Conservation (phyloP, 1,140 invertebrate species). For the Pantala flavescens region DNA sequence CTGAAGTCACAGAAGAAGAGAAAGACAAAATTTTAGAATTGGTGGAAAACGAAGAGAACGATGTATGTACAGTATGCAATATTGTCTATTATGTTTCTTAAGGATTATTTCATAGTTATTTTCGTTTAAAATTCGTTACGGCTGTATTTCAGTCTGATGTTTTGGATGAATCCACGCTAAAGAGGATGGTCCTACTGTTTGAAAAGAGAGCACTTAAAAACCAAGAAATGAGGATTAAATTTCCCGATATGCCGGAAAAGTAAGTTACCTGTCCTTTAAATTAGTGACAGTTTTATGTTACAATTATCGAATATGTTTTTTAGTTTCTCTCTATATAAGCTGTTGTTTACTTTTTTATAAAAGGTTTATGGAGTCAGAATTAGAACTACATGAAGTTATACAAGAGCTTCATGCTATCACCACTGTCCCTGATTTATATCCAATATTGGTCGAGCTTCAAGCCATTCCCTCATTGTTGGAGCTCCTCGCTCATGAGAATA, state of each 20-base stretch:
- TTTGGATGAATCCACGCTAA: slow-evolving; percentile 77
- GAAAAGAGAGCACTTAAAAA: slow-evolving; percentile 92
- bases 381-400: slow-evolving; percentile 85
- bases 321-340: neutral
- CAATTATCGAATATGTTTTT: too few species aligned
- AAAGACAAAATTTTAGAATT: slow-evolving; percentile 68
- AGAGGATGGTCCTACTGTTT: slow-evolving; percentile 81
- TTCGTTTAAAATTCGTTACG: neutral
- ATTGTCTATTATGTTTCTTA: slow-evolving; percentile 12
- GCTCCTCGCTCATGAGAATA: slow-evolving; percentile 92
- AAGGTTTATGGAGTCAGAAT: slow-evolving; percentile 97
- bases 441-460: slow-evolving; percentile 77
- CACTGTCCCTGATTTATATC: slow-evolving; percentile 92
- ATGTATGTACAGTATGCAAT: slow-evolving; percentile 37
- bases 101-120: slow-evolving; percentile 18
- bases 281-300: too few species aligned
- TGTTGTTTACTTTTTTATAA: slow-evolving; percentile 18
- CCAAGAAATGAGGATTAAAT: slow-evolving; percentile 97
- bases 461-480: slow-evolving; percentile 85
- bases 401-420: slow-evolving; percentile 90
- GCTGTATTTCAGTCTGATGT: slow-evolving; percentile 49
- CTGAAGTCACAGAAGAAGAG: slow-evolving; percentile 57
- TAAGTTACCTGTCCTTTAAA: slow-evolving; percentile 29
- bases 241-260: slow-evolving; percentile 92
- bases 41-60: slow-evolving; percentile 67